Evolutionary conservation across 2,888 invertebrate species (phyloP), one percentile per base, ranked within the genome.

Genomic region (Ormyrus pomaceus): DNA sequence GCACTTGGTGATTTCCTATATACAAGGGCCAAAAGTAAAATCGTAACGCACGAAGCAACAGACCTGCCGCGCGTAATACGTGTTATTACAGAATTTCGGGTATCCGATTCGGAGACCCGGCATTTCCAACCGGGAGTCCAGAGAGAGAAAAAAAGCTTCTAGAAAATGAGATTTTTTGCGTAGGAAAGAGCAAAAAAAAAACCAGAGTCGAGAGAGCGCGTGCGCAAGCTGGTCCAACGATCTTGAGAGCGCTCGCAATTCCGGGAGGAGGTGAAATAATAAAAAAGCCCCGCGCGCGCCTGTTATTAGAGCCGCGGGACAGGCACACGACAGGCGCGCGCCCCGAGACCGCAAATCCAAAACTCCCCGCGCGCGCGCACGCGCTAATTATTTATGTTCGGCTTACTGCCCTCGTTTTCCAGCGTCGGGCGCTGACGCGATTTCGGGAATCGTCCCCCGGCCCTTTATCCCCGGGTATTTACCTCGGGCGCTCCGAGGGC

Each of bases 341-440:
- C 84, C 76, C 83, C 81, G 77, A 86, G 87, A 86, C 89, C 88
- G 84, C 89, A 88, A 81, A 81, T 81, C 81, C 79, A 65, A 78
- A 81, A 81, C 75, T 79, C 70, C 75, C 69, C 66, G 59, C 66
- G 68, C 51, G 13, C 69, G 50, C 70, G 64, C 56, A 0, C 34
- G 9, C 84, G 83, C 82, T 88, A 88, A 88, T 88, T 88, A 88
- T 88, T 89, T 85, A 86, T 86, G 86, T 84, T 83, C 83, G 58
- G 59, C 72, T 78, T 86, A 86, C 82, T 84, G 83, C 83, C 84
- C 86, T 86, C 84, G 81, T 85, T 85, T 83, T 71, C 45, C 34
- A 4, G 50, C 58, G 62, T 45, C 11, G 45, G 9, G 50, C 51
- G 53, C 34, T 19, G 59, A 80, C 11, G 70, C 69, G 77, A 79